Percentiles rank a stretch among this genome's conserved stretches.
Conservation (phyloP, 2,888 invertebrate genomes). For the Cloeon dipterum region DNA sequence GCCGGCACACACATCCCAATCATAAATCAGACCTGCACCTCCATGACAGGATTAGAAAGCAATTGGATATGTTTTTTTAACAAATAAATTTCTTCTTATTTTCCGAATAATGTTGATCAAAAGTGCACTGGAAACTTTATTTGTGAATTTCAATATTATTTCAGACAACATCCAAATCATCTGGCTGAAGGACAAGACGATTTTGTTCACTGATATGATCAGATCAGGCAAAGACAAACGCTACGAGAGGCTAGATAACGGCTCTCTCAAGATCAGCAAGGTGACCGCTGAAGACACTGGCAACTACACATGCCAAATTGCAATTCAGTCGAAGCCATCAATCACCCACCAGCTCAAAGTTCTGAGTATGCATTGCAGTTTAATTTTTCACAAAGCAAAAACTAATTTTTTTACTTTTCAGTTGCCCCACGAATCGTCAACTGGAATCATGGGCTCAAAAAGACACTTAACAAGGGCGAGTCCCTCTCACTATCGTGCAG, state of each 20-base stretch:
- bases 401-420: slow-evolving; percentile 1
- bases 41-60: too few species aligned
- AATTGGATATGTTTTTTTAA: too few species aligned
- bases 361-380: slow-evolving; percentile 6
- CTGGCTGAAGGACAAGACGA: slow-evolving; percentile 4
- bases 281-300: slow-evolving; percentile 6
- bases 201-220: slow-evolving; percentile 6
- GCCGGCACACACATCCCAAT: too few species aligned
- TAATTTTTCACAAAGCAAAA: neutral
- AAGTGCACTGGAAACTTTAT: too few species aligned
- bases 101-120: too few species aligned
- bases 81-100: too few species aligned
- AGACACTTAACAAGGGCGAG: slow-evolving; percentile 15
- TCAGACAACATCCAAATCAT: slow-evolving; percentile 6
- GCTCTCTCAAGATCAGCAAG: slow-evolving; percentile 5
- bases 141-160: too few species aligned
- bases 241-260: slow-evolving; percentile 4
- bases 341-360: slow-evolving; percentile 5
- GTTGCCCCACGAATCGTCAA: slow-evolving; percentile 12
- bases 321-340: slow-evolving; percentile 1
- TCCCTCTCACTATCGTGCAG: slow-evolving; percentile 18
- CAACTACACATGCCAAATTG: slow-evolving; percentile 5
- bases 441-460: slow-evolving; percentile 11
- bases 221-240: slow-evolving; percentile 1
- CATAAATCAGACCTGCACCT: too few species aligned